Base-by-base conservation (phyloP, 2,888 invertebrate genomes). In the Drosophila mayaguana region DNA sequence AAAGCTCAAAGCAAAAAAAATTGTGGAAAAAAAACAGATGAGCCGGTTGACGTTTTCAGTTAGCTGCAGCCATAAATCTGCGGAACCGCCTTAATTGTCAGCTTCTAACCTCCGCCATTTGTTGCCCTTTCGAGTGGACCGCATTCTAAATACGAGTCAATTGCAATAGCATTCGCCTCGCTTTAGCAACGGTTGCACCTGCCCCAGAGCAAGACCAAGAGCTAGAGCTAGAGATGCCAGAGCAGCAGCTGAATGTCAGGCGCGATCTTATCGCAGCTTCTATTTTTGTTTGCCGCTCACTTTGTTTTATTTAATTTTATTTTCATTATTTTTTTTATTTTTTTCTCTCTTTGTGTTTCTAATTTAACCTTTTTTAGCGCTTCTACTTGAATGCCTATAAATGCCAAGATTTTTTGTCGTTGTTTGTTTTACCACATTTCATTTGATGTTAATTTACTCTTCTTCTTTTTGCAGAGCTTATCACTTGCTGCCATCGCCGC, bases 381-480 rank as follows among this genome's bases (percentile, higher is more conserved):
- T 54, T 69, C 57, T 55, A 63, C 63, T 69, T 64, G 55, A 43
- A 55, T 55, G 54, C 36, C 20, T 36, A 74, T 48, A 76, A 76
- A 78, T 78, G 78, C 57, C 75, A 78, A 67, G 68, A 28, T 34
- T 65, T 66, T 62, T 59, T 67, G 57, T 0, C 22, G 1, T 7
- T 64, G 50, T 62, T 66, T 67, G 36, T 25, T 72, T 75, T 53
- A 63, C 51, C 25, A n/a, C 61, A 55, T 51, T 28, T 54, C 42
- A 45, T 25, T 34, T 32, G 14, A 36, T 28, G 11, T 50, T 66
- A 40, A 63, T 73, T 54, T 63, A 73, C 14, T 59, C 45, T 66
- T 59, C 64, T 12, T 14, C 62, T 34, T 48, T 64, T 90, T 91
- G 54, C 89, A 93, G 93, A 91, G 91, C 76, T 88, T 92, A 83